These are phyloP conservation scores for Stomatorhinus walkeri DNA, from an alignment of 2,797 vertebrate genomes.

Conservation along the genomic window DNA sequence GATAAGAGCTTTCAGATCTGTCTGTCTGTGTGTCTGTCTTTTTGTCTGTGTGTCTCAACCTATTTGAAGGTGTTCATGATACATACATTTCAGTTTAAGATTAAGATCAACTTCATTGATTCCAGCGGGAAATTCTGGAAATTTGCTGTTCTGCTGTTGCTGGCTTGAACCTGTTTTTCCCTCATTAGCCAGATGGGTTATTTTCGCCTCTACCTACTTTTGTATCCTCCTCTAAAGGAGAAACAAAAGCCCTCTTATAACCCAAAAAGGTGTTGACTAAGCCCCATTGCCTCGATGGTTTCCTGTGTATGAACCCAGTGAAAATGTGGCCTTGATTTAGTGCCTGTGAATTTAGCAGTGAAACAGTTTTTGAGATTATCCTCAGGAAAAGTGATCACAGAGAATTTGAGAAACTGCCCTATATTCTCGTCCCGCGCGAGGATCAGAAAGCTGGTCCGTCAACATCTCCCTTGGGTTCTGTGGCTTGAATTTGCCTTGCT, in stretches of 20 bases:
- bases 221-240: background rate
- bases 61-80: background rate
- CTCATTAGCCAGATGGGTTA: background rate
- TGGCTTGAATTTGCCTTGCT: background rate
- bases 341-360: background rate
- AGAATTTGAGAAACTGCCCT: background rate
- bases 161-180: background rate
- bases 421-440: background rate
- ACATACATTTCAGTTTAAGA: background rate
- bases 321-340: background rate
- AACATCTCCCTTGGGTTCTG: background rate
- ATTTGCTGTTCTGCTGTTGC: background rate
- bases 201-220: background rate
- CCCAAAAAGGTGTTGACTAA: background rate
- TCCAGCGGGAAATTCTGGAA: background rate
- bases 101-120: background rate
- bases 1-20: background rate
- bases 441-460: background rate
- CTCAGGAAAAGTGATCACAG: background rate
- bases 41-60: background rate
- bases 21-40: background rate
- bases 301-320: background rate
- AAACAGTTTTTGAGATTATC: constrained; percentile 2
- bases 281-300: background rate
- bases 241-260: background rate